A percentile compares a stretch with the other conserved stretches of the same genome.
Conservation (phyloP, 2,797 vertebrate genomes). For the Gambelia wislizenii region DNA sequence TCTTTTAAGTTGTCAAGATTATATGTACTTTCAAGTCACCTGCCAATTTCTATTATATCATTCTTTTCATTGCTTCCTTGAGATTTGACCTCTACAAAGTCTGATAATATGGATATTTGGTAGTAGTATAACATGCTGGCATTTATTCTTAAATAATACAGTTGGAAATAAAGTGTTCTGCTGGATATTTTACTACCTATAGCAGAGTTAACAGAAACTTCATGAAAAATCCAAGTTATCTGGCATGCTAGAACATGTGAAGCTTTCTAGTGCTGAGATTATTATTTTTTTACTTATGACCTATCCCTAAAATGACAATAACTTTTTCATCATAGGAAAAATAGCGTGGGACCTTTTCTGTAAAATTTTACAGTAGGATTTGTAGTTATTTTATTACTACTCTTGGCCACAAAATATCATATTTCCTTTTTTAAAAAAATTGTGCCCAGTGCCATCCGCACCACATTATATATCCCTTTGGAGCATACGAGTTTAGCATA, state of each 20-base stretch:
- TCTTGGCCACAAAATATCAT: background rate
- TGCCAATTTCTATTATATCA: constrained; percentile 30
- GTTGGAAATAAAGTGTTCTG: background rate
- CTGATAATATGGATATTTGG: background rate
- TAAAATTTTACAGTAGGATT: constrained; percentile 21
- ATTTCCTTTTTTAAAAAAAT: background rate
- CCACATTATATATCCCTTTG: constrained; percentile 13
- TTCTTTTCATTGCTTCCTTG: background rate
- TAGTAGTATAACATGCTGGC: background rate
- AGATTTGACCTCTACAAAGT: constrained; percentile 1
- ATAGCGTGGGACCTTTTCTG: constrained; percentile 11
- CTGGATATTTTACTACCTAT: background rate
- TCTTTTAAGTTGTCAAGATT: background rate
- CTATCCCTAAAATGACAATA: background rate
- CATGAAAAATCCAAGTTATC: background rate
- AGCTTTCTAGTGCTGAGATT: constrained; percentile 3
- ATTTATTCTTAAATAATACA: background rate
- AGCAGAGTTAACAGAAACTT: constrained; percentile 11
- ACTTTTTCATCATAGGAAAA: constrained; percentile 2
- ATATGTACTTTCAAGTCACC: too few species aligned
- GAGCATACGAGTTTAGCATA: constrained; percentile 27
- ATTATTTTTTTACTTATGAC: background rate
- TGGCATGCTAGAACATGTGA: background rate
- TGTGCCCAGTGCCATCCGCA: background rate
- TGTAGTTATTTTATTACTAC: background rate